These are phyloP conservation scores for Strongylocentrotus purpuratus DNA, from an alignment of 35 echinoderm and acorn worm species.

Conservation along the genomic window DNA sequence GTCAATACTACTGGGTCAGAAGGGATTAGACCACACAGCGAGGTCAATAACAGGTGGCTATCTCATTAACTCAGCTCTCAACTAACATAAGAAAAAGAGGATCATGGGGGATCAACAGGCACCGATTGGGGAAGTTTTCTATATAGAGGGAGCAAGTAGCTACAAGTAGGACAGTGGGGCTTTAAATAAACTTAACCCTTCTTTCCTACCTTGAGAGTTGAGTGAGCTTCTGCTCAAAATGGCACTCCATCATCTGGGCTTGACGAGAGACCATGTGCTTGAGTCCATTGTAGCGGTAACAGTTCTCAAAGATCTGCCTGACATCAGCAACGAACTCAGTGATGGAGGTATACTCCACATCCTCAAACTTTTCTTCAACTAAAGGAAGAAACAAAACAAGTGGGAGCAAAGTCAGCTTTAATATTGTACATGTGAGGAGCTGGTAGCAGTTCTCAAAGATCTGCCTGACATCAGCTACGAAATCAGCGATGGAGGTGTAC, in stretches of 20 bases:
- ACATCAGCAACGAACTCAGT: conserved; percentile 72
- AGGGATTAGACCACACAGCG: too few relatives aligned
- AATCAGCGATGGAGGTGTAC: conserved; percentile 64
- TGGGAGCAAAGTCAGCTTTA: not conserved
- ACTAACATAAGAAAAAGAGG: too few relatives aligned
- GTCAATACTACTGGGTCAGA: too few relatives aligned
- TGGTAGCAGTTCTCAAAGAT: conserved; percentile 80
- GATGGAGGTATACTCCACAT: conserved; percentile 58
- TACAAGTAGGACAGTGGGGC: too few relatives aligned
- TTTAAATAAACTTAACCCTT: too few relatives aligned
- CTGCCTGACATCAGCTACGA: conserved; percentile 62
- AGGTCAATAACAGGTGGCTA: too few relatives aligned
- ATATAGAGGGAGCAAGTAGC: too few relatives aligned
- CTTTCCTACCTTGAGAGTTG: too few relatives aligned
- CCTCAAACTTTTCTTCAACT: conserved; percentile 80
- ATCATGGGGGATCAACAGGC: too few relatives aligned
- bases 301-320: conserved; percentile 78
- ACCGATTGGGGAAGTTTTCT: too few relatives aligned
- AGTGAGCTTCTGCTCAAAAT: conserved; percentile 65
- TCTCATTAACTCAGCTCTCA: too few relatives aligned
- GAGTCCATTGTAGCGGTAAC: conserved; percentile 83
- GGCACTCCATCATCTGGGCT: conserved; percentile 66
- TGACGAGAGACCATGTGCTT: conserved; percentile 70
- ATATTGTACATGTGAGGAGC: too few relatives aligned
- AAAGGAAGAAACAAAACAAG: not conserved